Evolutionary conservation across 2,797 vertebrate species (phyloP).

Genomic region (Sphenopsis melanotis): DNA sequence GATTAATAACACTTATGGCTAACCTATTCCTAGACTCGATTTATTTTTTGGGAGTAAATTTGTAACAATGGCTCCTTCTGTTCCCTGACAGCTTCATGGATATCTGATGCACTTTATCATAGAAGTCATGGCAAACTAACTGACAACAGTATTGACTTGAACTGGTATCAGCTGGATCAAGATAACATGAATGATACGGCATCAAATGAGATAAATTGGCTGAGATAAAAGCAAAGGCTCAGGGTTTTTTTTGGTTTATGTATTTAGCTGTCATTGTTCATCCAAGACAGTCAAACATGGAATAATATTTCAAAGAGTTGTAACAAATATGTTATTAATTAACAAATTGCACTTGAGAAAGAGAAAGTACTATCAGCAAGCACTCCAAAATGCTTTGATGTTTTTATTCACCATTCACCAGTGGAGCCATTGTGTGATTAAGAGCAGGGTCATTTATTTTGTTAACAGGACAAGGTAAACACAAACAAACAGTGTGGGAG

Average conservation of each 20-base stretch:
- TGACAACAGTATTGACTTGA: background rate
- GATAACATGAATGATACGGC: background rate
- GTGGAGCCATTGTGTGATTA: background rate
- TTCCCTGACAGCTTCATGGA: background rate
- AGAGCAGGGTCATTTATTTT: background rate
- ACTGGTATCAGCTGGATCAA: background rate
- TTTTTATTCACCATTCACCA: background rate
- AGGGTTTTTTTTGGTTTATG: background rate
- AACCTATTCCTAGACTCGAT: background rate
- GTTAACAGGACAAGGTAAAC: background rate
- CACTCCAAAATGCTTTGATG: background rate
- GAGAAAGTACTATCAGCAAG: background rate
- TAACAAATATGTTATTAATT: background rate
- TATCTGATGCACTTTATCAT: background rate
- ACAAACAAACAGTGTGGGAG: background rate
- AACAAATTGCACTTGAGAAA: background rate
- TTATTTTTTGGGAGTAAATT: background rate
- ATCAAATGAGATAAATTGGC: background rate
- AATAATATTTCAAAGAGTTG: background rate
- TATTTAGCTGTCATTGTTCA: background rate
- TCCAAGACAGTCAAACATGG: background rate
- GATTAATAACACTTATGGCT: conserved; percentile 12
- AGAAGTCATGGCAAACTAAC: background rate
- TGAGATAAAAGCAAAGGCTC: background rate
- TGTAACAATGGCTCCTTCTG: background rate